Percentiles rank a stretch among this genome's conserved stretches.
phyloP scores from a whole-genome alignment of 2,113 vertebrate genomes.

The Xiphias gladius region DNA sequence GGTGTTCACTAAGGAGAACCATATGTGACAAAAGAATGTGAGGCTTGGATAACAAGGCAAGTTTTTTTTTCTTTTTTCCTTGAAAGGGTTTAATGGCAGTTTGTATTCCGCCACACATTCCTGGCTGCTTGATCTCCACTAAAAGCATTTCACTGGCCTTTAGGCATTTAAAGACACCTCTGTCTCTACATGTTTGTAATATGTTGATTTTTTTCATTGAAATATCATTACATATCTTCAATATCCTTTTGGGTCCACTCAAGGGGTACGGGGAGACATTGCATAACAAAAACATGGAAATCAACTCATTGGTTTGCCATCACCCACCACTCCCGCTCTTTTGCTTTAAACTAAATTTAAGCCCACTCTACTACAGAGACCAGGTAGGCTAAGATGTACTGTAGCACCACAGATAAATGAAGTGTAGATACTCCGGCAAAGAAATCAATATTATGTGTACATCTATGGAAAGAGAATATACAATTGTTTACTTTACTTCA shows the following conservation, averaged over 20 bases:
- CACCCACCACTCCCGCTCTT: background rate
- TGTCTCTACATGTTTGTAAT: constrained; percentile 19
- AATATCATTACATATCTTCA: constrained; percentile 7
- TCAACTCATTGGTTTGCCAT: background rate
- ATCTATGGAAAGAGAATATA: background rate
- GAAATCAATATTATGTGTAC: background rate
- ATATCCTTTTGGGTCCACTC: background rate
- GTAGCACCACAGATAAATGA: background rate
- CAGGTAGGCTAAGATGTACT: constrained; percentile 15
- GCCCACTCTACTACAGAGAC: background rate
- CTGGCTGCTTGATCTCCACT: constrained; percentile 51
- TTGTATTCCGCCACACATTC: constrained; percentile 64
- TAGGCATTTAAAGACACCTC: constrained; percentile 28
- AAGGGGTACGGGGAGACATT: background rate
- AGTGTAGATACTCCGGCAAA: background rate
- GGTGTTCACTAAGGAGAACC: constrained; percentile 70
- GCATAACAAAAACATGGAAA: constrained; percentile 14
- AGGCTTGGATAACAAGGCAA: constrained; percentile 49
- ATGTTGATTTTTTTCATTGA: background rate
- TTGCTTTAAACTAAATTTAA: background rate
- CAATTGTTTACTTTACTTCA: background rate
- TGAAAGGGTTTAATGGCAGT: constrained; percentile 64
- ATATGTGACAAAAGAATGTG: constrained; percentile 75
- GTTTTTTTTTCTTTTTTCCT: constrained; percentile 54
- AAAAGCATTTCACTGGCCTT: constrained; percentile 50